Evolutionary conservation across 2,797 vertebrate species (phyloP), one percentile per base, ranked within the genome.

Genomic region (Sebastes steindachneri): DNA sequence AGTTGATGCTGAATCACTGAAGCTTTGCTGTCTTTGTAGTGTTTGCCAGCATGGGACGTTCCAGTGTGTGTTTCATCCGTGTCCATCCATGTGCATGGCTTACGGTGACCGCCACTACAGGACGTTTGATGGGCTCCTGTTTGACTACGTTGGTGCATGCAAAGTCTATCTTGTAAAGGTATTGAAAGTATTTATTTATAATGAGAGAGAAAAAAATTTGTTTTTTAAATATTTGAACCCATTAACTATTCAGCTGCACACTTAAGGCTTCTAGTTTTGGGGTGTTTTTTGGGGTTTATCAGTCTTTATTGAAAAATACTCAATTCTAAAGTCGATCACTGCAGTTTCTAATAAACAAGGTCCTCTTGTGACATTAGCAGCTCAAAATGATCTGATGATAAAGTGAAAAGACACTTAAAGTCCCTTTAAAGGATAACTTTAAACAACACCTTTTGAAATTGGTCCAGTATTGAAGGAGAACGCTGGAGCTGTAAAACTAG

Each of bases 21-120:
- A 14, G 76, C 85, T 79, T 53, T 84, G 79, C 37, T 88, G 9
- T 95, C 92, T 96, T 97, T 93, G 90, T 93, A 99, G 98, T 17
- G 58, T 97, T 66, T 99, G 98, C 95, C 97, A 96, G 73, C 97
- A 94, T 0, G 98, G 98, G 67, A 96, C 95, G 0, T 99, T 99
- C 91, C 97, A 97, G 88, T 99, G 98, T 70, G 83, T 86, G 68
- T 97, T 98, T 85, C 95, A 90, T 19, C 97, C 97, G 0, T 99
- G 98, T 33, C 96, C 98, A 0, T 97, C 98, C 23, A 98, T 98
- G 96, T 99, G 98, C 89, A 97, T 96, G 0, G 94, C 95, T 0
- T 99, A 99, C 0, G 97, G 97, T 0, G 98, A 99, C 83, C 97
- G 98, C 0, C 98, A 99, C 91, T 99, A 97, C 95, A 94, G 96